phyloP scores from a whole-genome alignment of 1,140 invertebrate species.

The Linepithema humile region DNA sequence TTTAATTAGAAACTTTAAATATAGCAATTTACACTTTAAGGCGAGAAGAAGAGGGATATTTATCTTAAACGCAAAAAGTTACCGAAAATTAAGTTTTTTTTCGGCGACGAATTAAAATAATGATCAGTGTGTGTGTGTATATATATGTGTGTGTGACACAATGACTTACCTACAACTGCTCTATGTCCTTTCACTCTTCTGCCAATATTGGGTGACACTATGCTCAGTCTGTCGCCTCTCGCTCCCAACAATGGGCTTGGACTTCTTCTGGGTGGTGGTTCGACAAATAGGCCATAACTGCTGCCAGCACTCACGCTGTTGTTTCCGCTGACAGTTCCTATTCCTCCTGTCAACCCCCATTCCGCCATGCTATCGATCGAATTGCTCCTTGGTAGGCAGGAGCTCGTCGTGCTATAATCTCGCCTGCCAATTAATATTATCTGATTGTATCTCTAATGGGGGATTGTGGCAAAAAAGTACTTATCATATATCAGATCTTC shows the following conservation, averaged over 20 bases:
- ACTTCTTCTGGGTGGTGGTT: slow-evolving; percentile 83
- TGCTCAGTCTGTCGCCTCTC: slow-evolving; percentile 85
- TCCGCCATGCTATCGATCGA: slow-evolving; percentile 88
- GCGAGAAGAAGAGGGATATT: not conserved
- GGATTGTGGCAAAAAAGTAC: not conserved
- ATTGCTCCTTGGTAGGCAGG: slow-evolving; percentile 88
- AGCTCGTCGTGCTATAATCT: slow-evolving; percentile 76
- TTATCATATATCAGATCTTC: no score
- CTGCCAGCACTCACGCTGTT: slow-evolving; percentile 71
- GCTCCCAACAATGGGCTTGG: slow-evolving; percentile 82
- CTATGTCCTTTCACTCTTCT: slow-evolving; percentile 89
- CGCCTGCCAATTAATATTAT: slow-evolving; percentile 69
- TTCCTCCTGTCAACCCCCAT: slow-evolving; percentile 77
- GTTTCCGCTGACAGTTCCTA: slow-evolving; percentile 70
- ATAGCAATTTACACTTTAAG: not conserved
- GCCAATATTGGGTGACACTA: slow-evolving; percentile 90
- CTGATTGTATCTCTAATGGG: not conserved
- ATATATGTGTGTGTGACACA: no score
- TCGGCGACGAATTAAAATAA: not conserved
- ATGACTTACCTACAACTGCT: slow-evolving; percentile 89
- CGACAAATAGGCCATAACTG: slow-evolving; percentile 81
- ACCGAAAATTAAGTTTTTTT: not conserved
- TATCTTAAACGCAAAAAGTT: not conserved
- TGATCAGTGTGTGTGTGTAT: not conserved
- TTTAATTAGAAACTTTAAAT: not conserved